Evolutionary conservation across 2,888 invertebrate species (phyloP), one percentile per base, ranked within the genome.

Genomic region (Spisula subtruncata): DNA sequence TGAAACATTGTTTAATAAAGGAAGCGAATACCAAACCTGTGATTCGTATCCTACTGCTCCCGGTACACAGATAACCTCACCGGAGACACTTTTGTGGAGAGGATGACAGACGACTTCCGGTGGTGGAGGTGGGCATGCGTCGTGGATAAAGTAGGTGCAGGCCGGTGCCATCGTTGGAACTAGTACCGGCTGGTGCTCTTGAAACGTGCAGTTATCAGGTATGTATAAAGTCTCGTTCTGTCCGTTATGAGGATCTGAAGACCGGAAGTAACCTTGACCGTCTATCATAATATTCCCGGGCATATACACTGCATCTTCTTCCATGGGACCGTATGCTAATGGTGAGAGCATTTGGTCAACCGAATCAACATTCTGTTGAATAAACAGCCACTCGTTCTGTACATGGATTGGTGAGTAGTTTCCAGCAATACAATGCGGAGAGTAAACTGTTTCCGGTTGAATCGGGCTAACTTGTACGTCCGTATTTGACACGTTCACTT

Each of bases 61-160:
- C 12, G 75, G 35, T 8, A 66, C 16, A 18, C 48, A 51, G 16
- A 51, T 75, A 29, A 79, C 29, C 20, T 85, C 80, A 1, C 85
- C 85, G 35, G 85, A 56, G 1, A 85, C 35, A 14, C 80, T 80
- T 60, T 80, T 54, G 20, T 79, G 54, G 54, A 56, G 41, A 18
- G 46, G 80, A 10, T 35, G 14, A 54, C 35, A 85, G 8, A 16
- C 54, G 16, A 71, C 85, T 18, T 56, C 85, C 32, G 48, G 35
- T n/a, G 32, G 14, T 1, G 85, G 85, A 25, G 85, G 85, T 14
- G 85, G 56, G 18, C 56, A 85, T 4, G 80, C 80, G 41, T 85
- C 85, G 25, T 85, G 79, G 6, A 85, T 56, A 25, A 80, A 85
- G 32, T 56, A 51, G 5, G 80, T 85, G 25, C 80, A 80, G 6